Conservation (phyloP, 2,113 vertebrate species). For the Nibea coibor region DNA sequence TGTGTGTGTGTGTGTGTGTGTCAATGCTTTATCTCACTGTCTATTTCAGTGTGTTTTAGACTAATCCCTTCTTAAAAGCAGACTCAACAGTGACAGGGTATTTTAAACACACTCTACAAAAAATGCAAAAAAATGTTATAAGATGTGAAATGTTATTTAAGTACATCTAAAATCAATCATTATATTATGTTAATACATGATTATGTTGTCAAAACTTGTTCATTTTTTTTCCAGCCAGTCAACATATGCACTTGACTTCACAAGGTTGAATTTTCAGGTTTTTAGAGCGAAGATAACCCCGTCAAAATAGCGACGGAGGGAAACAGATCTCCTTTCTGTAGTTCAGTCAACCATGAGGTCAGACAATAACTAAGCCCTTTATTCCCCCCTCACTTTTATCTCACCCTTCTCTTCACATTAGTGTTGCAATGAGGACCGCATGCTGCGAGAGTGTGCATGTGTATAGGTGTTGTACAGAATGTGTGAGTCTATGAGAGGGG, state of each 20-base stretch:
- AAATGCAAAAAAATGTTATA: conserved; percentile 28
- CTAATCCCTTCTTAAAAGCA: conserved; percentile 45
- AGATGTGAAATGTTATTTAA: conserved; percentile 1
- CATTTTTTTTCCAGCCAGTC: background rate
- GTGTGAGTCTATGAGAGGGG: background rate
- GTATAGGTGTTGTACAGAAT: conserved; percentile 27
- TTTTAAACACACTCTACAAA: conserved; percentile 20
- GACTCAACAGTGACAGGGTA: conserved; percentile 18
- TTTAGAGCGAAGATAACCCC: conserved; percentile 40
- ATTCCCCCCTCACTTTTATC: conserved; percentile 65
- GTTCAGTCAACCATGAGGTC: conserved; percentile 61
- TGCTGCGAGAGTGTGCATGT: conserved; percentile 48
- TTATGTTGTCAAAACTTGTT: background rate
- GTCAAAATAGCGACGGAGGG: conserved; percentile 58
- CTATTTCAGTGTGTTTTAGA: conserved; percentile 27
- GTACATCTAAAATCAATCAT: background rate
- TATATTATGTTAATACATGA: background rate
- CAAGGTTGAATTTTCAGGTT: conserved; percentile 7
- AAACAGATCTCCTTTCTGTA: conserved; percentile 55
- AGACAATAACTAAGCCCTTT: conserved; percentile 68
- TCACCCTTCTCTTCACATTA: conserved; percentile 73
- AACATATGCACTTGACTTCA: background rate
- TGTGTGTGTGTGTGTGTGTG: background rate
- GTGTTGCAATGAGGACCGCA: conserved; percentile 54
- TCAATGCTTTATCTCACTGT: background rate